Evolutionary conservation across 2,113 vertebrate genomes (phyloP).

Genomic region (Thalassoma bifasciatum): DNA sequence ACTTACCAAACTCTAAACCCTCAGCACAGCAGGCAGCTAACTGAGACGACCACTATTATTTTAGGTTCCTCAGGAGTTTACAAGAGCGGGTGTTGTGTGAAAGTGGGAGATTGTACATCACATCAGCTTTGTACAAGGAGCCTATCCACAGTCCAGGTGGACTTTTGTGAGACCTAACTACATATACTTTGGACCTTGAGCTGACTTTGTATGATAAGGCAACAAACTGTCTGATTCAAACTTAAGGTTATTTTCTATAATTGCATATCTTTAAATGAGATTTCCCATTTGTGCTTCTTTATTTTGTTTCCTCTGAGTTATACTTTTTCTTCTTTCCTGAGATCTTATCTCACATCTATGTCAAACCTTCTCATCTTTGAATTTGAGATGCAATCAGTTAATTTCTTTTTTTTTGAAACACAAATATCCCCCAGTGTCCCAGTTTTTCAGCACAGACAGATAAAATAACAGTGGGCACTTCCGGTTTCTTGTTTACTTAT

Average conservation of each 20-base stretch:
- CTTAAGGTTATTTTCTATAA: not conserved
- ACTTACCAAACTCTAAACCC: not conserved
- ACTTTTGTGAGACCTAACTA: no score
- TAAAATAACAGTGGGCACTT: slow-evolving; percentile 54
- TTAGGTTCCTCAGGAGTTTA: no score
- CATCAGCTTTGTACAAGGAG: no score
- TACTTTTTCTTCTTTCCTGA: not conserved
- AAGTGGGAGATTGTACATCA: no score
- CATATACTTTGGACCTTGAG: no score
- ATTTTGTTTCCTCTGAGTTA: not conserved
- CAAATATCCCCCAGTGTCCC: slow-evolving; percentile 4
- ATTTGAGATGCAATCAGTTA: not conserved
- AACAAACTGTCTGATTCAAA: no score
- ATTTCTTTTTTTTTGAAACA: not conserved
- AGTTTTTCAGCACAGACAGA: slow-evolving; percentile 44
- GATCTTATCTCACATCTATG: not conserved
- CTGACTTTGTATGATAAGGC: no score
- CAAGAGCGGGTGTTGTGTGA: no score
- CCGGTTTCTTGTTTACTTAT: slow-evolving; percentile 67
- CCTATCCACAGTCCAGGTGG: no score
- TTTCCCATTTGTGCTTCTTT: not conserved
- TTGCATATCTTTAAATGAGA: not conserved
- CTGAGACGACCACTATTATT: no score
- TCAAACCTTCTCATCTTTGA: not conserved
- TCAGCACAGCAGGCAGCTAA: not conserved